Evolutionary conservation across 1,140 invertebrate species (phyloP), one percentile per base, ranked within the genome.

Genomic region (Drosophila bifasciata): DNA sequence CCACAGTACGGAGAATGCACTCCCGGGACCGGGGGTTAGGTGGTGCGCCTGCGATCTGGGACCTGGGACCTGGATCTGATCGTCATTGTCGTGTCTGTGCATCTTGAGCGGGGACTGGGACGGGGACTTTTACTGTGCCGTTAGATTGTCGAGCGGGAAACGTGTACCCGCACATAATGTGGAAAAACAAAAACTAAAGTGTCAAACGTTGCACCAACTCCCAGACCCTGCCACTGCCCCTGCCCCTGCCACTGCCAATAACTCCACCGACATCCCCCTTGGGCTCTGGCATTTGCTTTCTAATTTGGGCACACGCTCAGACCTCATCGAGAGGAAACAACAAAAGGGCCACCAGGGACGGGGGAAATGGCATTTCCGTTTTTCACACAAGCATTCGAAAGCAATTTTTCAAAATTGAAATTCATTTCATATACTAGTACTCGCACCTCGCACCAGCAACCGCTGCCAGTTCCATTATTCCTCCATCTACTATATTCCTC

Each of bases 331-430:
- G 39, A 76, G 77, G 60, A 80, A 86, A 77, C 53, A 86, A 73
- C 60, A 60, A 63, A 63, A 52, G 28, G 49, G 28, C 36, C 62
- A 59, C 28, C 7, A 28, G 25, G 7, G 44, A 19, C 17, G 44
- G 60, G 49, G 51, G 46, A 61, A 55, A 69, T 59, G 44, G 76
- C 81, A 85, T 88, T 86, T 86, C 83, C 81, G 81, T 86, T 88
- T 81, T 85, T 85, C 81, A 85, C 83, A 85, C 81, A 85, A 60
- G 16, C 81, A 85, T 88, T 81, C 43, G 55, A 74, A 78, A 63
- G 83, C 81, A 81, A 86, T 86, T 86, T 86, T 86, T 86, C 81
- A 86, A 86, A 86, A 86, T 86, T 86, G 81, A 86, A 86, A 88
- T 77, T 86, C 78, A 86, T 88, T 86, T 81, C 39, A 51, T 67